Conservation (phyloP, 2,797 vertebrate species). For the Gorsachius magnificus region DNA sequence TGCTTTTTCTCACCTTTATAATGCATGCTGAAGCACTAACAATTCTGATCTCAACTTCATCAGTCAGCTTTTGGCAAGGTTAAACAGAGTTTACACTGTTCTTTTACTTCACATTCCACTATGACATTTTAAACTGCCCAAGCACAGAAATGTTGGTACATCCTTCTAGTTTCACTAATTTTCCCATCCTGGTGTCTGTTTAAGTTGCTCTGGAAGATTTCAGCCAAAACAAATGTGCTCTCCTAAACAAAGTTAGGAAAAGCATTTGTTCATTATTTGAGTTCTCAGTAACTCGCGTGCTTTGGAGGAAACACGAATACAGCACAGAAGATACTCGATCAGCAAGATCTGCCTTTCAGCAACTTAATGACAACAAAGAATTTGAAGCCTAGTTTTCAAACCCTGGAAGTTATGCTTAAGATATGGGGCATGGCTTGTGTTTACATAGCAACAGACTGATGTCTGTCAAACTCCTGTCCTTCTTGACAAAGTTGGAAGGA, state of each 20-base stretch:
- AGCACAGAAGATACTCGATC: not conserved
- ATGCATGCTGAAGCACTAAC: not conserved
- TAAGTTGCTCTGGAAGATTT: not conserved
- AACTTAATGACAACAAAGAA: not conserved
- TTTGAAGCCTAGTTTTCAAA: not conserved
- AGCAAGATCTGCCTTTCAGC: not conserved
- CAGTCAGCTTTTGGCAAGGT: not conserved
- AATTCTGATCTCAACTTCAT: fast-evolving
- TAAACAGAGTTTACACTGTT: not conserved
- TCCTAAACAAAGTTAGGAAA: not conserved
- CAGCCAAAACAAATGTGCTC: not conserved
- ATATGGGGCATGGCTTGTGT: not conserved
- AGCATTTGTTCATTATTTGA: not conserved
- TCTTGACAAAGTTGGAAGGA: not conserved
- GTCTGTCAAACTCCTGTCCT: not conserved
- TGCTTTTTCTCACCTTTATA: not conserved
- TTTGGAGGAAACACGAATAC: not conserved
- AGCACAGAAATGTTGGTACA: not conserved
- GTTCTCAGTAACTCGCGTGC: not conserved
- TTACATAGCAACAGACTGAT: not conserved
- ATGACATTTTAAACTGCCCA: not conserved
- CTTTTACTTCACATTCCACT: not conserved
- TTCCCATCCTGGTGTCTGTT: not conserved
- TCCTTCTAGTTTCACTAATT: not conserved
- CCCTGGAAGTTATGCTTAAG: not conserved